Evolutionary conservation across 2,797 vertebrate species (phyloP), one percentile per base, ranked within the genome.

Genomic region (Lepilemur ruficaudatus): DNA sequence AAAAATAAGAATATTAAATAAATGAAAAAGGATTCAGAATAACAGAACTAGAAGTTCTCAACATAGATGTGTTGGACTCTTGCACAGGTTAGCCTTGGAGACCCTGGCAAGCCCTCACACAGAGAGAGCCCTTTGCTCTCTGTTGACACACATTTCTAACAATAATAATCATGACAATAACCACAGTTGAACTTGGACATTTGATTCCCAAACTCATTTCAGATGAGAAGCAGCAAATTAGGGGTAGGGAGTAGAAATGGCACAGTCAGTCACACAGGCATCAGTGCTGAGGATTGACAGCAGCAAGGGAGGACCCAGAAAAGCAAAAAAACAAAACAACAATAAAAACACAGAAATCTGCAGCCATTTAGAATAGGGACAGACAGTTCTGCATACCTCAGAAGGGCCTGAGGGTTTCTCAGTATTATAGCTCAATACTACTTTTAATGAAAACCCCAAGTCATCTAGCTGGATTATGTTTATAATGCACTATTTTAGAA

Each of bases 351-450:
- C 41, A 76, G 52, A 57, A 95, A 50, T 89, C 85, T 89, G 91
- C 70, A 93, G 91, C 69, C 89, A 65, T 96, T 96, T 96, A 95
- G 59, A 87, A 89, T 11, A 55, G 52, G 76, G 76, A 93, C 91
- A 96, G 81, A 96, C 61, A 84, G 95, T 96, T 96, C 93, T 94
- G 25, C 69, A 67, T 86, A 82, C 50, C 84, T 92, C 72, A 20
- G 12, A 67, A 93, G 48, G 55, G 79, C 87, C 69, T 25, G 43
- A 83, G 73, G 83, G 69, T 69, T 89, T 92, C 91, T 79, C n/a
- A 6, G 48, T 46, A 9, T 95, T 61, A 76, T 10, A 93, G 75
- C 18, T 88, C 46, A 83, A 38, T 30, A 28, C 69, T 35, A 48
- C 85, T 75, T 95, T 93, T 90, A 96, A 92, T 91, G 92, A 75